A percentile compares a stretch with the other conserved stretches of the same genome.
Evolutionary conservation across 2,888 invertebrate species (phyloP).

Genomic region (Sycophila texana): DNA sequence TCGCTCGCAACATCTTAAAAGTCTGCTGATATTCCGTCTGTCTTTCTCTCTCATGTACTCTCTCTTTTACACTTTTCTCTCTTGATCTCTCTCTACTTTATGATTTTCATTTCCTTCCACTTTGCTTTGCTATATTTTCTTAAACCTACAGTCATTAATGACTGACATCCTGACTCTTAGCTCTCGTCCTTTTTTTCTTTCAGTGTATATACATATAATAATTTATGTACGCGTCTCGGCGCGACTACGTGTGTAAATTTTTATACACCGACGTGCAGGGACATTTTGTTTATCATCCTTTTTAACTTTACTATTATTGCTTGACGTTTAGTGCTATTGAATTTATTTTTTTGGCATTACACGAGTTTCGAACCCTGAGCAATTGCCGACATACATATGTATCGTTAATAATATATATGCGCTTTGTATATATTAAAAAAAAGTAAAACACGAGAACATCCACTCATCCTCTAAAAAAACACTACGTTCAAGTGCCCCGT

Average conservation of each 20-base stretch:
- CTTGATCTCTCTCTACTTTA: neutral
- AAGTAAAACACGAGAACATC: conserved; percentile 40
- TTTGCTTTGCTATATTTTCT: conserved; percentile 17
- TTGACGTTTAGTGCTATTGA: conserved; percentile 71
- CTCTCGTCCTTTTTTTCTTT: conserved; percentile 10
- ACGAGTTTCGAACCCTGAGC: conserved; percentile 66
- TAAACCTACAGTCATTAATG: neutral
- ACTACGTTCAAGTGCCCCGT: conserved; percentile 9
- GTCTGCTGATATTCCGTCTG: conserved; percentile 48
- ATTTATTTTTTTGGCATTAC: conserved; percentile 70
- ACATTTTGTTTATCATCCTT: conserved; percentile 47
- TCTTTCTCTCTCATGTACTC: conserved; percentile 19
- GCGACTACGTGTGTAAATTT: conserved; percentile 45
- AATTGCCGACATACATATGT: conserved; percentile 59
- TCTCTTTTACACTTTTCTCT: conserved; percentile 15
- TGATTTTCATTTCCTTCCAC: neutral
- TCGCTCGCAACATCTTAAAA: conserved; percentile 59
- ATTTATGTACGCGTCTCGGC: conserved; percentile 19
- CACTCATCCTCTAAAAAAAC: conserved; percentile 4
- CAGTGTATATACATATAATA: conserved; percentile 39
- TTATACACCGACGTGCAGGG: conserved; percentile 46
- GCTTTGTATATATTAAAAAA: conserved; percentile 32
- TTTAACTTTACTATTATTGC: conserved; percentile 70
- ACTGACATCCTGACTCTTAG: neutral
- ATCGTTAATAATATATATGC: conserved; percentile 2